Base-by-base conservation (phyloP, 2,888 invertebrate species). In the Stenolophus ochropezus region DNA sequence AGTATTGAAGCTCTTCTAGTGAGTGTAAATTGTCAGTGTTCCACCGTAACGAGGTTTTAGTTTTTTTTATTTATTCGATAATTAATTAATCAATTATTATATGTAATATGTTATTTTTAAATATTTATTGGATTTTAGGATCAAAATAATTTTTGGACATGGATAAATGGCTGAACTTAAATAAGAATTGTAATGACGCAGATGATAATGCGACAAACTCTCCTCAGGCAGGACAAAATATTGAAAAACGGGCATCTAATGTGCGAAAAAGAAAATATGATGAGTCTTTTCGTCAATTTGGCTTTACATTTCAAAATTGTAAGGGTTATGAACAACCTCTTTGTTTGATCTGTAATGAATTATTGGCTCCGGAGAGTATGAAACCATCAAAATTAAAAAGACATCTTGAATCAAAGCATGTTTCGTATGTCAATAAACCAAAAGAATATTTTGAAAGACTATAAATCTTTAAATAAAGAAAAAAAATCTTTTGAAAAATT, bases 331-430 rank as follows among this genome's bases (percentile, higher is more conserved):
- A 83, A 81, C 65, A 82, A 82, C 84, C 84, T 56, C 82, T 83
- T 25, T 85, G 84, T 80, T 78, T 85, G 33, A 84, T 84, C 73
- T 85, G 84, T 77, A 82, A 83, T 65, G 84, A 84, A 83, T 21
- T 82, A 53, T 84, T 85, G 80, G 81, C 84, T 75, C 74, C 82
- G 75, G 82, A n/a, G n/a, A n/a, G n/a, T n/a, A n/a, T n/a, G n/a
- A n/a, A n/a, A n/a, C n/a, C n/a, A n/a, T n/a, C n/a, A n/a, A n/a
- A n/a, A n/a, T n/a, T n/a, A n/a, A n/a, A n/a, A n/a, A n/a, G n/a
- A n/a, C n/a, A n/a, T n/a, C n/a, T n/a, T n/a, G n/a, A 83, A 81
- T 82, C 82, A 42, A 82, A 82, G 75, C 84, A 85, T 84, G 53
- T 42, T 61, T 47, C 77, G 81, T 83, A 82, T 77, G 82, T 83